Conservation (phyloP, 2,113 vertebrate genomes). For the Conger conger region DNA sequence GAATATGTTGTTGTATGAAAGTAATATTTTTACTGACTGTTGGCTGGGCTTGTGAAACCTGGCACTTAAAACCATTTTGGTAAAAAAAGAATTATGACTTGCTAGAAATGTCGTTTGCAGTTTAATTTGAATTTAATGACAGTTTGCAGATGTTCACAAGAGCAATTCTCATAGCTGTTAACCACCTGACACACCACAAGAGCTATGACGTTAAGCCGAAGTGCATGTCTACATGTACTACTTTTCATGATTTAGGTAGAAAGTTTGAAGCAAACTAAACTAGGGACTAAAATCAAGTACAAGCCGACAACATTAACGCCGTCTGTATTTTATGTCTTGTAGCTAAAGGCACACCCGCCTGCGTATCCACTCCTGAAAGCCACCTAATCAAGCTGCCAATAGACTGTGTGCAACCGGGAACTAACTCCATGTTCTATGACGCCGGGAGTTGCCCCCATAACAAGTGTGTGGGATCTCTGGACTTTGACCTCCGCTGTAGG, state of each 20-base stretch:
- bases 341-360: constrained; percentile 77
- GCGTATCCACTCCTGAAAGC: constrained; percentile 70
- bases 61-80: neutral
- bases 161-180: neutral
- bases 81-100: neutral
- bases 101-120: neutral
- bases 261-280: neutral
- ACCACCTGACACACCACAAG: neutral
- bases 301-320: neutral
- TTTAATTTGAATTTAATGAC: neutral
- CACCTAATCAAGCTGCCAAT: constrained; percentile 83
- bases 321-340: constrained; percentile 44
- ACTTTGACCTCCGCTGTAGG: constrained; percentile 71
- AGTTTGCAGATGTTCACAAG: neutral
- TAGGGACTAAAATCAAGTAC: neutral
- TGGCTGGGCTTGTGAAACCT: neutral
- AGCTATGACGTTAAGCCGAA: neutral
- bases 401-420: constrained; percentile 73
- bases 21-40: neutral
- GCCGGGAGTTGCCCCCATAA: constrained; percentile 80
- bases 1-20: neutral
- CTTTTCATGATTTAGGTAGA: neutral
- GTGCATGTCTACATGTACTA: neutral
- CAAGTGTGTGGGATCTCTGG: constrained; percentile 68
- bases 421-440: constrained; percentile 77